Base-by-base conservation (phyloP, 2,113 vertebrate genomes). In the Hymenochirus boettgeri region DNA sequence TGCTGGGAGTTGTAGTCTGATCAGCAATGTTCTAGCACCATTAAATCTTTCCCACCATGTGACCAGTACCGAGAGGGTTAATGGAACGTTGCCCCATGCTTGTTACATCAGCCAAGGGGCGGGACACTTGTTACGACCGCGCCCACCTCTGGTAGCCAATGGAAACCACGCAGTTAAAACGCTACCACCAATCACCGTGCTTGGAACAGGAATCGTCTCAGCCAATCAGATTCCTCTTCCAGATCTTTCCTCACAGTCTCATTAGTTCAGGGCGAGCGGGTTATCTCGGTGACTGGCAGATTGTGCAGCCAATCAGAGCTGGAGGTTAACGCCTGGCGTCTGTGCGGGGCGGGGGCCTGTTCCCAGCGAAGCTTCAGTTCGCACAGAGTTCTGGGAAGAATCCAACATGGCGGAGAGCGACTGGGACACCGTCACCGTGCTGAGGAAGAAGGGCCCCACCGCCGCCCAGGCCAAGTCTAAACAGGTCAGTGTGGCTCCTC, bases 401-500 rank as follows among this genome's bases (percentile, higher is more conserved):
- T 15, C 10, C 71, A 26, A 72, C 73, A 93, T 95, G 93, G 93
- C 90, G 57, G 93, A 95, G 66, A 93, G 91, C 70, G 93, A 95
- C 85, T 94, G 93, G 93, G 93, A 94, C 57, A 93, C 91, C 22
- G 93, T 95, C 77, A 95, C 91, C 67, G 91, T n/a, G 25, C 71
- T 95, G 80, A 87, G 92, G 82, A 95, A 95, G 88, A 94, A 94
- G 75, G 90, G 91, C 56, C 91, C 92, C 69, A 91, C 87, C 24
- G 88, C 89, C 69, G 86, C 92, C 10, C 93, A 95, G 86, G 79
- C 91, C 74, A 95, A 92, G 76, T 93, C 91, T 64, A 94, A 93
- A 76, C 90, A 94, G 91, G 92, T 93, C 62, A 48, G 56, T n/a
- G n/a, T n/a, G n/a, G n/a, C n/a, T n/a, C n/a, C n/a, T n/a, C n/a